Conservation (phyloP, 2,888 invertebrate genomes). For the Oscheius myriophilus region DNA sequence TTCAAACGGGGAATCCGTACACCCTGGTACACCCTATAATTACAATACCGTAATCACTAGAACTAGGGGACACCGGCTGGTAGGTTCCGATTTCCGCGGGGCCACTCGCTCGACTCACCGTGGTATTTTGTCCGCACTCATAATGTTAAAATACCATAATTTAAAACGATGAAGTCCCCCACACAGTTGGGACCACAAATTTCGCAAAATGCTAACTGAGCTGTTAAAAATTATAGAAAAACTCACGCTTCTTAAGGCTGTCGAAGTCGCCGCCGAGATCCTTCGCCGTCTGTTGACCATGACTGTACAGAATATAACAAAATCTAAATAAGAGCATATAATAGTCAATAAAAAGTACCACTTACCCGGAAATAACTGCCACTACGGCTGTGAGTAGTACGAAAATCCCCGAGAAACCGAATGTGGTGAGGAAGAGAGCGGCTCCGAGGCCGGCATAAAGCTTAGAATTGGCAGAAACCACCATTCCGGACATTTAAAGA, state of each 20-base stretch:
- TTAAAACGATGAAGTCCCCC: too few relatives aligned
- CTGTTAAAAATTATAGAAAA: too few relatives aligned
- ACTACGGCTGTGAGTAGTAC: conserved; percentile 35
- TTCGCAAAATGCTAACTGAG: too few relatives aligned
- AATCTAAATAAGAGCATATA: conserved; percentile 29
- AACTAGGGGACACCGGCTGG: too few relatives aligned
- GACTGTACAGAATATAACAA: conserved; percentile 43
- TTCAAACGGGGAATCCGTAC: too few relatives aligned
- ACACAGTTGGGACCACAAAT: too few relatives aligned
- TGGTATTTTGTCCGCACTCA: too few relatives aligned
- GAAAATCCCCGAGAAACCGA: conserved; percentile 50
- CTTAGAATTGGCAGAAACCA: conserved; percentile 14
- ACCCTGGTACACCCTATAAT: too few relatives aligned
- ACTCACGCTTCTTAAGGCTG: conserved; percentile 12
- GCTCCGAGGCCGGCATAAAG: conserved; percentile 42
- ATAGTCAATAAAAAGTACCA: neutral
- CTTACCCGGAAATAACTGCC: conserved; percentile 48
- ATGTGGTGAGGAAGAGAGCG: conserved; percentile 48
- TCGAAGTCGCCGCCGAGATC: conserved; percentile 37
- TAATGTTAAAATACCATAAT: too few relatives aligned
- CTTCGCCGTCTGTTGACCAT: conserved; percentile 35
- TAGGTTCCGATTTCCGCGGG: too few relatives aligned
- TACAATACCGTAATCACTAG: too few relatives aligned
- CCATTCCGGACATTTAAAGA: neutral
- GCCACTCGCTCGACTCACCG: too few relatives aligned